phyloP scores from a whole-genome alignment of 1,140 invertebrate genomes.

The Caenorhabditis tropicalis region DNA sequence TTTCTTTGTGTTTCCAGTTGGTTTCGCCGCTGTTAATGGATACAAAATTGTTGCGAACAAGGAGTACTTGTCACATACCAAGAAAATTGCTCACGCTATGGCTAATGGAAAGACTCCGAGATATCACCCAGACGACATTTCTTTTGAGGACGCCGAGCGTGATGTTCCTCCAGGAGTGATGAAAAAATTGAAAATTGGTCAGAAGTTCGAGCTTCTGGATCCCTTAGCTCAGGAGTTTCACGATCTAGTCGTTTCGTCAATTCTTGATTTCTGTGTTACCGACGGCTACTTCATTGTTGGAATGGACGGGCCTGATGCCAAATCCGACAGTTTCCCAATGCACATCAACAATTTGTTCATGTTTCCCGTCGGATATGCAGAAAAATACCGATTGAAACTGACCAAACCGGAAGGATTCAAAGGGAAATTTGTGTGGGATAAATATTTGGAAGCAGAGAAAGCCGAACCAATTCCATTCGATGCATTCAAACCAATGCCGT shows the following conservation, averaged over 20 bases:
- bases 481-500: neutral
- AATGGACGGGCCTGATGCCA: constrained; percentile 60
- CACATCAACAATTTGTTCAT: neutral
- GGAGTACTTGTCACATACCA: constrained; percentile 51
- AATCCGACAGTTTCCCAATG: constrained; percentile 53
- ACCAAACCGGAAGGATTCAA: neutral
- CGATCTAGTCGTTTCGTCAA: constrained; percentile 57
- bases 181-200: neutral
- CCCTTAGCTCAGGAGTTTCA: constrained; percentile 53
- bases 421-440: neutral
- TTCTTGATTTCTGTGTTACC: constrained; percentile 46
- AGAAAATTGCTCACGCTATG: constrained; percentile 48
- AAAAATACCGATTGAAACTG: neutral
- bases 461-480: neutral
- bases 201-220: constrained; percentile 62
- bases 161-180: neutral
- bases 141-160: neutral
- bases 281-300: constrained; percentile 61
- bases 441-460: neutral
- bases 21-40: constrained; percentile 54
- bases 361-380: constrained; percentile 31
- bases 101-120: neutral
- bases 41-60: constrained; percentile 52
- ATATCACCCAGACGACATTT: neutral
- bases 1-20: constrained; percentile 59